phyloP scores from a whole-genome alignment of 2,113 vertebrate genomes.

The Pardalotus punctatus region DNA sequence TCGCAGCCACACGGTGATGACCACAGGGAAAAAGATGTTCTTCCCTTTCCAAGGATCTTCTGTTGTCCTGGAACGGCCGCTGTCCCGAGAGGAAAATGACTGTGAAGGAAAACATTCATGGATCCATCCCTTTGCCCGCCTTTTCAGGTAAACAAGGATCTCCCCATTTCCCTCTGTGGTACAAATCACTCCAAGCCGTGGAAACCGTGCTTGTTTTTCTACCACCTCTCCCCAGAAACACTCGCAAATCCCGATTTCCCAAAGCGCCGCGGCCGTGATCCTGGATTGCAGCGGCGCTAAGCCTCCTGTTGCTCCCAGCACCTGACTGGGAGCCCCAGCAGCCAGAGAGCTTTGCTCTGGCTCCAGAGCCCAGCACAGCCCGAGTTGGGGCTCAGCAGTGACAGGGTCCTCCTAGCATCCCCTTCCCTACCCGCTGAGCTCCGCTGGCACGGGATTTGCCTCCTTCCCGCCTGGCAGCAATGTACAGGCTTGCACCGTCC shows the following conservation, averaged over 20 bases:
- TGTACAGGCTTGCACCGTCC: constrained; percentile 23
- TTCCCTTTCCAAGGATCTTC: background rate
- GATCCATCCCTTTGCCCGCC: fast-evolving
- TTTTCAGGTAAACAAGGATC: background rate
- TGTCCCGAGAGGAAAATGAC: background rate
- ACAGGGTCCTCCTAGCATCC: constrained; percentile 20
- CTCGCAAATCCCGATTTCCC: background rate
- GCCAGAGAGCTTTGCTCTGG: background rate
- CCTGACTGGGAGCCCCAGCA: constrained; percentile 18
- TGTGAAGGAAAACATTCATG: background rate
- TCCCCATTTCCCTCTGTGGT: background rate
- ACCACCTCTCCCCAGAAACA: background rate
- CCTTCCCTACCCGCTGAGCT: background rate
- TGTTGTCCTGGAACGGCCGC: background rate
- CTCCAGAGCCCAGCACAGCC: background rate
- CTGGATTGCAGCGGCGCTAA: background rate
- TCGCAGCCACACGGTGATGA: background rate
- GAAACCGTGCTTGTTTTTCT: background rate
- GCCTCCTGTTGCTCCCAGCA: background rate
- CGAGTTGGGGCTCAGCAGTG: background rate
- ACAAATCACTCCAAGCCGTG: background rate
- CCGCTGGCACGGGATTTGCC: background rate
- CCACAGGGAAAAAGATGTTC: background rate
- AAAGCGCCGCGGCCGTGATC: background rate
- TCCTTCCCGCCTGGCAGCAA: background rate